A percentile compares a stretch with the other conserved stretches of the same genome.
Conservation (phyloP, 2,888 invertebrate genomes). For the Heliconius aoede region DNA sequence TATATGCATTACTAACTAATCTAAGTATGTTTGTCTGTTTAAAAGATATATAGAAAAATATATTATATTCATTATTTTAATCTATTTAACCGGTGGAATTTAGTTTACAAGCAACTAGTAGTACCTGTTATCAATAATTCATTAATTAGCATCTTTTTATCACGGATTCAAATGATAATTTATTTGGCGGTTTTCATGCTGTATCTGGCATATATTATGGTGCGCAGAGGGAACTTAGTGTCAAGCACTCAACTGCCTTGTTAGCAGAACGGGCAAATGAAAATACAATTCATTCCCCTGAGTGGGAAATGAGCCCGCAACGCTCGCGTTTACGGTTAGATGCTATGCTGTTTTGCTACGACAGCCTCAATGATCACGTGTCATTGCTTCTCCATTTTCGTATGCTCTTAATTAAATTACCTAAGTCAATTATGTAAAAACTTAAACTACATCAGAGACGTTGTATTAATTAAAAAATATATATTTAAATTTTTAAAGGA, state of each 20-base stretch:
- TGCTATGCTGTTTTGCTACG: no score
- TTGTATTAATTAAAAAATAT: neutral
- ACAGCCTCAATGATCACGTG: no score
- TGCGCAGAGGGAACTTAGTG: neutral
- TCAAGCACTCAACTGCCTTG: neutral
- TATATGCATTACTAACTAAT: no score
- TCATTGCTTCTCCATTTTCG: neutral
- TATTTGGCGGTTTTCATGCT: neutral
- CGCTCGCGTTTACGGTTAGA: no score
- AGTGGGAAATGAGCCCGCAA: no score
- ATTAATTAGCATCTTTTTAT: slow-evolving; percentile 4
- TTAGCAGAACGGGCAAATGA: neutral
- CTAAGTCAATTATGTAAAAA: neutral
- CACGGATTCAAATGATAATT: neutral
- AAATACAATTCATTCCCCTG: no score
- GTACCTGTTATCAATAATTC: neutral
- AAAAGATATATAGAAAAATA: neutral
- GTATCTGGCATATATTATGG: no score
- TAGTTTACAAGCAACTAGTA: neutral
- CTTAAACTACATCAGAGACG: neutral
- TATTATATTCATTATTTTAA: neutral
- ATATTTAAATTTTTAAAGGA: neutral
- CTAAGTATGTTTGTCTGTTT: neutral
- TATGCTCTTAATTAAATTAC: neutral
- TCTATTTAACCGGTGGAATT: neutral